Conservation (phyloP, 2,797 vertebrate genomes). For the Myotis pilosus region DNA sequence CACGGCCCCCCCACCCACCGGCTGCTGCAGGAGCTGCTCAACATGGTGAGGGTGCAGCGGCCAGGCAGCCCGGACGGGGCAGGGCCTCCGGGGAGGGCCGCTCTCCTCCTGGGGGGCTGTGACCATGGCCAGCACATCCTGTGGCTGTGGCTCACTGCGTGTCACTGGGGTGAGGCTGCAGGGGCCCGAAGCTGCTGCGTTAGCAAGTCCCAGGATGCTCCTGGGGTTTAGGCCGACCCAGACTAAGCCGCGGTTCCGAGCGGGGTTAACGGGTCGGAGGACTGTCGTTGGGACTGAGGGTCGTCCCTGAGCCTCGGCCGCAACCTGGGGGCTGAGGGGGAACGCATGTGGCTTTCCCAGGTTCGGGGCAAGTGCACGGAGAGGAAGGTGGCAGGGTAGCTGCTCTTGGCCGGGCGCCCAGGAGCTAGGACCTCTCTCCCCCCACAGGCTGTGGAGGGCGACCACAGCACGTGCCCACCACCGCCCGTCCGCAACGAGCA, state of each 20-base stretch:
- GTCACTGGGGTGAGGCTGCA: not conserved
- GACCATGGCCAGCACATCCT: not conserved
- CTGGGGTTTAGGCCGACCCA: not conserved
- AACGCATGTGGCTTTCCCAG: not conserved
- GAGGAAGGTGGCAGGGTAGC: not conserved
- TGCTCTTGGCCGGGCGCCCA: not conserved
- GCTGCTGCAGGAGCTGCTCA: constrained; percentile 95
- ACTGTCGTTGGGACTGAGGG: accelerated
- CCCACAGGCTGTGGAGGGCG: constrained; percentile 92
- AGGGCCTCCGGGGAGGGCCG: not conserved
- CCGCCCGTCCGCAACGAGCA: constrained; percentile 93
- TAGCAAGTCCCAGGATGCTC: not conserved
- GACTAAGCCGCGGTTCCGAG: not conserved
- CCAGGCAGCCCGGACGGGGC: not conserved
- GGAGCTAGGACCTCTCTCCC: not conserved
- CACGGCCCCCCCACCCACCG: constrained; percentile 92
- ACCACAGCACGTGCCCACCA: constrained; percentile 86
- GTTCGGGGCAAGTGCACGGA: not conserved
- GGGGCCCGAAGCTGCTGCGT: not conserved
- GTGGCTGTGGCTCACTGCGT: not conserved
- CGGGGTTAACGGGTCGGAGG: not conserved
- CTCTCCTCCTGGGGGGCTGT: not conserved
- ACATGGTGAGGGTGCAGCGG: constrained; percentile 90
- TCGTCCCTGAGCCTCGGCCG: not conserved
- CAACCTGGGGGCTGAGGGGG: not conserved